A percentile compares a stretch with the other conserved stretches of the same genome.
Conservation (phyloP, 2,797 vertebrate species). For the Chlorospingus flavigularis region DNA sequence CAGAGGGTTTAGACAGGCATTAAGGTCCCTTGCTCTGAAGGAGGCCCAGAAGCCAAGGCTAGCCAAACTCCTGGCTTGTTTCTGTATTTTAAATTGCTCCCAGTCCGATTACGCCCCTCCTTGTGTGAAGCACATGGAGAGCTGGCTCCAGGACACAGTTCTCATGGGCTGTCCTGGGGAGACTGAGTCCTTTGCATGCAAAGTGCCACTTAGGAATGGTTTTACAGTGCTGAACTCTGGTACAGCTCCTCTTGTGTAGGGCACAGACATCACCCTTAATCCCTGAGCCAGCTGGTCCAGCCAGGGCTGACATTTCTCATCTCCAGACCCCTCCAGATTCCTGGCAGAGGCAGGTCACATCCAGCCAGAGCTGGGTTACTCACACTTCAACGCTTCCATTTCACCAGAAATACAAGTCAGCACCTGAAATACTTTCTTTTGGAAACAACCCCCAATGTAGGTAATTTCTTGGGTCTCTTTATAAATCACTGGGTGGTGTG, state of each 20-base stretch:
- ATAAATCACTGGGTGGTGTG: not conserved
- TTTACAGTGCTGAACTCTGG: not conserved
- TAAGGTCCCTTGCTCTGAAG: not conserved
- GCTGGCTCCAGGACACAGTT: not conserved
- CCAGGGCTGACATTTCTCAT: not conserved
- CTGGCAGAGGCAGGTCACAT: not conserved
- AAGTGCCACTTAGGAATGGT: not conserved
- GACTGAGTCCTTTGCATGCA: not conserved
- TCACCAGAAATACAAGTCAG: not conserved
- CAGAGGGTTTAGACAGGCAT: not conserved
- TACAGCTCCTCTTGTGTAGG: not conserved
- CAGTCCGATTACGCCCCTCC: not conserved
- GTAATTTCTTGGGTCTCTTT: not conserved
- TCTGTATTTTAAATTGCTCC: not conserved
- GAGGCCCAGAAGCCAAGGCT: not conserved
- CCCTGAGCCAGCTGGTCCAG: fast-evolving
- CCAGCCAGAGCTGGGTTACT: not conserved
- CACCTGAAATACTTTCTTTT: not conserved
- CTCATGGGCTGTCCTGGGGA: not conserved
- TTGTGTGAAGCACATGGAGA: not conserved
- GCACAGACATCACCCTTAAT: not conserved
- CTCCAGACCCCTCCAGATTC: not conserved
- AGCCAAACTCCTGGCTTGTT: not conserved
- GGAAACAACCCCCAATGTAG: fast-evolving
- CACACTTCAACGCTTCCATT: not conserved